phyloP scores from a whole-genome alignment of 2,888 invertebrate species.

The Heliconius hortense region DNA sequence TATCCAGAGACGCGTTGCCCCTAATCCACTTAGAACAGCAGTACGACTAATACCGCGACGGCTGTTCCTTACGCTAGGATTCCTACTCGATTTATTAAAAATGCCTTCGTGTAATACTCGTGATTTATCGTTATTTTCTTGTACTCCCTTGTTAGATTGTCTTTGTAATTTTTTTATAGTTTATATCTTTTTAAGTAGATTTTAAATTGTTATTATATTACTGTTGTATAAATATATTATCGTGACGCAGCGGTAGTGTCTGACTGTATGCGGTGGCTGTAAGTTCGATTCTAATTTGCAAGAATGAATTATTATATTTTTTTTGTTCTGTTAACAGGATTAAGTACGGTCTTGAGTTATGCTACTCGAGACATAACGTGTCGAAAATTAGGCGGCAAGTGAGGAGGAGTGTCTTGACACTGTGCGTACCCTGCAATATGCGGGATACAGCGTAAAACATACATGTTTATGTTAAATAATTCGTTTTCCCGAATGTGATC shows the following conservation, averaged over 20 bases:
- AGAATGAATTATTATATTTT: neutral
- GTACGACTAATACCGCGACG: slow-evolving; percentile 63
- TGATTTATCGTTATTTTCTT: slow-evolving; percentile 23
- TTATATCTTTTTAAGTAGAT: neutral
- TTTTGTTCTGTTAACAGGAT: neutral
- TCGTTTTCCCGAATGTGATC: too few relatives aligned
- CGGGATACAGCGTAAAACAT: too few relatives aligned
- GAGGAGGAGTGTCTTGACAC: too few relatives aligned
- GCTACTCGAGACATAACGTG: too few relatives aligned
- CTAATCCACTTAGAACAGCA: slow-evolving; percentile 81
- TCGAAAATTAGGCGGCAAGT: too few relatives aligned
- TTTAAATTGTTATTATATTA: too few relatives aligned
- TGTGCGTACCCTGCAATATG: too few relatives aligned
- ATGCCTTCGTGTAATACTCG: slow-evolving; percentile 18
- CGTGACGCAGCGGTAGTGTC: too few relatives aligned
- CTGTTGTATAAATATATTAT: too few relatives aligned
- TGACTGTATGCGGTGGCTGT: too few relatives aligned
- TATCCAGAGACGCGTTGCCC: slow-evolving; percentile 77
- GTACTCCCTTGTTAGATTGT: neutral
- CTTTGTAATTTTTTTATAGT: neutral
- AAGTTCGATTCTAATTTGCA: too few relatives aligned
- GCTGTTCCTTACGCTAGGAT: slow-evolving; percentile 67
- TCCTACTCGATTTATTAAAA: slow-evolving; percentile 60
- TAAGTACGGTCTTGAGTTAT: neutral
- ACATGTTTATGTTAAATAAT: too few relatives aligned